phyloP scores from a whole-genome alignment of 2,113 vertebrate genomes.

The Cololabis saira region DNA sequence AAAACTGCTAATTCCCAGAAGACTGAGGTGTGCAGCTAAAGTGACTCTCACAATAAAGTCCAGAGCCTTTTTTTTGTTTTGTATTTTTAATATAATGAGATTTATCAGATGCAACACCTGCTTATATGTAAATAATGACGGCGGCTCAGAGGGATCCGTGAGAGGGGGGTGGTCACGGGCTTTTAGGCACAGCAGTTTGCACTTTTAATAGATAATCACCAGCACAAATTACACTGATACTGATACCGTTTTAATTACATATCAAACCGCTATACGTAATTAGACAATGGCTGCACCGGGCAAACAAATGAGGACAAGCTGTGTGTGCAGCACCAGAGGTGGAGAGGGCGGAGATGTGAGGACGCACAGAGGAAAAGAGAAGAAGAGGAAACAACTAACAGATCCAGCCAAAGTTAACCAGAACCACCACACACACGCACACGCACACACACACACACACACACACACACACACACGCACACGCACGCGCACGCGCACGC shows the following conservation, averaged over 20 bases:
- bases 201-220: slow-evolving; percentile 77
- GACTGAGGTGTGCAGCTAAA: background rate
- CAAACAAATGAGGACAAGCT: slow-evolving; percentile 74
- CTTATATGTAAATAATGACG: slow-evolving; percentile 43
- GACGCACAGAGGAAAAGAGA: slow-evolving; percentile 13
- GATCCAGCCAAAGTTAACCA: too few relatives aligned
- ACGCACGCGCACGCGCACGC: too few relatives aligned
- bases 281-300: slow-evolving; percentile 75
- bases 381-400: background rate
- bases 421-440: too few relatives aligned
- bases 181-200: slow-evolving; percentile 76
- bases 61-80: background rate
- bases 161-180: slow-evolving; percentile 74
- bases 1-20: too few relatives aligned
- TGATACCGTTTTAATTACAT: slow-evolving; percentile 80
- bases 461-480: too few relatives aligned
- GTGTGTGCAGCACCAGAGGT: slow-evolving; percentile 41
- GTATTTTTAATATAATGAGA: background rate
- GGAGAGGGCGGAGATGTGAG: slow-evolving; percentile 38
- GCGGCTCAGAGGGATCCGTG: slow-evolving; percentile 42
- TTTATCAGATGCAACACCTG: slow-evolving; percentile 30
- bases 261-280: slow-evolving; percentile 78
- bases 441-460: too few relatives aligned
- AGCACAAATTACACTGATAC: slow-evolving; percentile 74
- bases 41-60: background rate